Base-by-base conservation (phyloP, 2,797 vertebrate species). In the Acanthis flammea region DNA sequence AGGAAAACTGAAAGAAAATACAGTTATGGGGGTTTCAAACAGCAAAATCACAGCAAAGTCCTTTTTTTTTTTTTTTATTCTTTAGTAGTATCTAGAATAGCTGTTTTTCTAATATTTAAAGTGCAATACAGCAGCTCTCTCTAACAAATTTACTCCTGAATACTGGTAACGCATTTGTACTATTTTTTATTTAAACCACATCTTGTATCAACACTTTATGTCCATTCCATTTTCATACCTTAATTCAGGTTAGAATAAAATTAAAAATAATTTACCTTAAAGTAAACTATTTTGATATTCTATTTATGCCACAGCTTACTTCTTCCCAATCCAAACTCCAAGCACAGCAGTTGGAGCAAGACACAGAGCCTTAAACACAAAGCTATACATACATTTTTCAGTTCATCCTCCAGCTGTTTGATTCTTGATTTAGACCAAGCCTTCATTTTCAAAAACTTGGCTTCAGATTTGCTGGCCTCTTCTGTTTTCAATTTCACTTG, bases 361-460 rank as follows among this genome's bases (percentile, higher is more conserved):
- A n/a, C 24, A 73, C 4, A 19, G 5, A 84, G 10, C 18, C 41
- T 42, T 37, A 71, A 86, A 53, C 44, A 28, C 33, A 74, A 88
- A 12, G 57, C 57, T 53, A 75, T 93, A 97, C 98, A 92, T 96
- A 97, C 98, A 92, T 96, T 98, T 98, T 97, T 98, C 23, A 99
- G 84, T 86, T 99, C 98, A 50, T 99, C 98, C 86, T 99, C 99
- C 89, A 99, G 90, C 90, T 99, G 98, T 87, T 98, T 97, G 96
- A 99, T 98, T 55, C 98, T 98, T 66, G 98, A 97, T 85, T 99
- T 99, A 22, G 99, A 99, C 98, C 98, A 99, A 16, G 99, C 99
- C 96, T 99, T 99, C 96, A 98, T 98, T 95, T 99, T 99, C 91
- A 99, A 95, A 96, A 99, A 99, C 92, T 98, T 99, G 42, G 98